Evolutionary conservation across 1,140 invertebrate genomes (phyloP).

Genomic region (Antheraea pernyi): DNA sequence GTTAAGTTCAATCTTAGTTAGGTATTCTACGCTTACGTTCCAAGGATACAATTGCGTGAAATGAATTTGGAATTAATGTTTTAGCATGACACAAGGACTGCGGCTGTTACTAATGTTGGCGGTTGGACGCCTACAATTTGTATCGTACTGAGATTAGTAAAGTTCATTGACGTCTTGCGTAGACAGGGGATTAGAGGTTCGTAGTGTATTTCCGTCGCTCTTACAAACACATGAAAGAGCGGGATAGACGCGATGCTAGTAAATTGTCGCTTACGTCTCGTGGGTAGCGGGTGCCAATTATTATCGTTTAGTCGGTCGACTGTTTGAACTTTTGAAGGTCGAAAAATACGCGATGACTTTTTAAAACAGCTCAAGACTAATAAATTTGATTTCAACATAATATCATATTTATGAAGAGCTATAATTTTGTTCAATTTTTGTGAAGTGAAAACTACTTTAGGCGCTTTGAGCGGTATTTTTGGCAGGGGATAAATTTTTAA

Average conservation of each 20-base stretch:
- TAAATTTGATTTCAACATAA: background rate
- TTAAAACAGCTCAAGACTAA: background rate
- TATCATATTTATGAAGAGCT: background rate
- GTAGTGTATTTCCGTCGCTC: conserved; percentile 23
- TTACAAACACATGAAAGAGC: conserved; percentile 31
- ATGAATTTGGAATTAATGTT: conserved; percentile 44
- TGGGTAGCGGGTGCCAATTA: conserved; percentile 66
- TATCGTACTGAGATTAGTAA: conserved; percentile 56
- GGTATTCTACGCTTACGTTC: conserved; percentile 19
- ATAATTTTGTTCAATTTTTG: background rate
- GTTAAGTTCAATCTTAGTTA: conserved; percentile 30
- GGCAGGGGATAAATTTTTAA: too few relatives aligned
- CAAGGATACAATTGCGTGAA: conserved; percentile 31
- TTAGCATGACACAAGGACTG: conserved; percentile 39
- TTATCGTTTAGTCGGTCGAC: conserved; percentile 54
- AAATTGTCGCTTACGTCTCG: conserved; percentile 61
- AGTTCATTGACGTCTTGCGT: conserved; percentile 72
- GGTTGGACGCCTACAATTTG: conserved; percentile 44
- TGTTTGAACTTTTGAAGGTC: conserved; percentile 72
- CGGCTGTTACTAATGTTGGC: conserved; percentile 15
- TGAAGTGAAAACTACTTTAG: too few relatives aligned
- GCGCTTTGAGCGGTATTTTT: too few relatives aligned
- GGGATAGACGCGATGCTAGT: conserved; percentile 41
- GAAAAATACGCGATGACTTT: conserved; percentile 47
- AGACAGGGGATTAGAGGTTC: conserved; percentile 54